phyloP scores from a whole-genome alignment of 2,888 invertebrate genomes.

The Platycheirus albimanus region DNA sequence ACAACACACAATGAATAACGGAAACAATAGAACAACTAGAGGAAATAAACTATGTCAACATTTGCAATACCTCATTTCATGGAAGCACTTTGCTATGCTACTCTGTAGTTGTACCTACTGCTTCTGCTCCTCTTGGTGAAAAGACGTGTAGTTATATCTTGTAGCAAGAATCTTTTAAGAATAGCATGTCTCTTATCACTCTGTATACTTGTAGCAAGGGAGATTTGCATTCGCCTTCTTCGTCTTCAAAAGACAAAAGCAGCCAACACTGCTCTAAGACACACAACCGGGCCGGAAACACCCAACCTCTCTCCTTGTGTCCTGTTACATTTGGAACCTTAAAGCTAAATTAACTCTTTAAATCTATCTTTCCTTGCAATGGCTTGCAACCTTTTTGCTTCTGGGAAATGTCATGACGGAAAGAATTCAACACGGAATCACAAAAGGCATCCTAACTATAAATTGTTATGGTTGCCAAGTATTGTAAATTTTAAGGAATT shows the following conservation, averaged over 20 bases:
- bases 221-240: constrained; percentile 36
- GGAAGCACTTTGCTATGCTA: constrained; percentile 16
- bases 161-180: constrained; percentile 41
- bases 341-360: constrained; percentile 72
- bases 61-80: constrained; percentile 62
- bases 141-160: constrained; percentile 37
- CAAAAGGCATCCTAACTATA: constrained; percentile 28
- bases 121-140: constrained; percentile 17
- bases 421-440: constrained; percentile 56
- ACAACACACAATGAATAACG: constrained; percentile 52
- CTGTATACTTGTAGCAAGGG: constrained; percentile 9
- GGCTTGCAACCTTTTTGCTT: constrained; percentile 23
- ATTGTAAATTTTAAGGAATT: too few species aligned
- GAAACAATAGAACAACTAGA: constrained; percentile 59
- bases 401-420: constrained; percentile 25
- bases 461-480: constrained; percentile 23
- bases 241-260: constrained; percentile 30
- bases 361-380: constrained; percentile 35
- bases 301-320: neutral
- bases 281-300: neutral
- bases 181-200: constrained; percentile 23
- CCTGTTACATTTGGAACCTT: constrained; percentile 46
- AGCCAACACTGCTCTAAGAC: constrained; percentile 39
- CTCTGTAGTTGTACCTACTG: too few species aligned
- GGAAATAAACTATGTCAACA: constrained; percentile 72